Conservation (phyloP, 1,140 invertebrate species). For the Phthorimaea operculella region DNA sequence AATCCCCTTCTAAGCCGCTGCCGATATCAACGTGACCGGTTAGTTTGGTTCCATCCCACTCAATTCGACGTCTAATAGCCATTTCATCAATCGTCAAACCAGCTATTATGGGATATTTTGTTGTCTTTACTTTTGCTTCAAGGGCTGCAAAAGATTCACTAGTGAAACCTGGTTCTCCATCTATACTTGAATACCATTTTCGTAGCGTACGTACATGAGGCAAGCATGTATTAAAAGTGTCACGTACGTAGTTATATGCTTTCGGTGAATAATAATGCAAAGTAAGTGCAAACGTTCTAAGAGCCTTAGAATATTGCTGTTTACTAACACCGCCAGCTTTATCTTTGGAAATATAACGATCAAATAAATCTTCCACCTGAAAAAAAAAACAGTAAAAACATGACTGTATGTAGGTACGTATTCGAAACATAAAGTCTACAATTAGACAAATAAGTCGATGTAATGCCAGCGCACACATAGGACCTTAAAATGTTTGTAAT, state of each 20-base stretch:
- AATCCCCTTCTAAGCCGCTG: conserved; percentile 23
- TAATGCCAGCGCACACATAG: too few species aligned
- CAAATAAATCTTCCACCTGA: too few species aligned
- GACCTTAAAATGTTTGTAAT: too few species aligned
- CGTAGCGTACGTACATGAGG: conserved; percentile 25
- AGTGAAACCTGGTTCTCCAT: conserved; percentile 24
- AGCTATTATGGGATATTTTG: conserved; percentile 7
- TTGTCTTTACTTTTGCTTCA: conserved; percentile 8
- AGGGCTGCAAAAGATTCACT: conserved; percentile 9
- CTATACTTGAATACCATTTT: conserved; percentile 31
- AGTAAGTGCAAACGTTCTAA: conserved; percentile 28
- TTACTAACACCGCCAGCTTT: too few species aligned
- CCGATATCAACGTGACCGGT: conserved; percentile 39
- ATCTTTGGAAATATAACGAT: too few species aligned
- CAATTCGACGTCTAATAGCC: conserved; percentile 36
- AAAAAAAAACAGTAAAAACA: too few species aligned
- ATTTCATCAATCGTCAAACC: conserved; percentile 47
- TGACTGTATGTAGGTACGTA: too few species aligned
- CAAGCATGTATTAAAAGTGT: conserved; percentile 26
- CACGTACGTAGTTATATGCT: conserved; percentile 26
- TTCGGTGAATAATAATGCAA: conserved; percentile 32
- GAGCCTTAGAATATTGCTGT: conserved; percentile 5
- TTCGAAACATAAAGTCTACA: too few species aligned
- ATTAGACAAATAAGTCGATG: too few species aligned
- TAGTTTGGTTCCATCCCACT: conserved; percentile 31